A percentile compares a stretch with the other conserved stretches of the same genome.
These are phyloP conservation scores for Lampris incognitus DNA, from an alignment of 2,113 vertebrate species.

Conservation along the genomic window DNA sequence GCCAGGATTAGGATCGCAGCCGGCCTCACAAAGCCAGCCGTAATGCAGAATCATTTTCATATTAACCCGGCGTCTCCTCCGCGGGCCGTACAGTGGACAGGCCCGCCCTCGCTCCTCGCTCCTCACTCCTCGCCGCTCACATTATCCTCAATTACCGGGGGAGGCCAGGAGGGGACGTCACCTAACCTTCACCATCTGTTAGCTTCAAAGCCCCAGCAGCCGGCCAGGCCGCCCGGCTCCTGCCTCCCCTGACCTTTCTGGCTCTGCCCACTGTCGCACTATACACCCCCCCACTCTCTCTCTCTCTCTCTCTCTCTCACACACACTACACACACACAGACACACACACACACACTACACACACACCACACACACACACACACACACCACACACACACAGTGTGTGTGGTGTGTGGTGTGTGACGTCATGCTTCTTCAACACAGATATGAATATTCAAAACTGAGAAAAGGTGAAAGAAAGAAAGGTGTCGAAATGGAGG, in stretches of 20 bases:
- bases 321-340: conserved; percentile 79
- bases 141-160: conserved; percentile 98
- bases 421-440: conserved; percentile 79
- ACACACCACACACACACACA: too few relatives aligned
- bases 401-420: too few relatives aligned
- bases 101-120: conserved; percentile 78
- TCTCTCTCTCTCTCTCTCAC: conserved; percentile 75
- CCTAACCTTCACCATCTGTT: conserved; percentile 98
- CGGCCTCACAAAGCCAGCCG: conserved; percentile 84
- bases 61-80: conserved; percentile 91
- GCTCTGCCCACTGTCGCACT: conserved; percentile 81
- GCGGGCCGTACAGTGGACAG: conserved; percentile 91
- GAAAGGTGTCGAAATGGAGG: conserved; percentile 50
- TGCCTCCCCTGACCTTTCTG: conserved; percentile 88
- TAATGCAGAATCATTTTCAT: conserved; percentile 96
- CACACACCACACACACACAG: too few relatives aligned
- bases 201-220: conserved; percentile 89
- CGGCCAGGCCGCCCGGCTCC: conserved; percentile 85
- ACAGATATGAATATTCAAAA: conserved; percentile 80
- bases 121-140: conserved; percentile 87
- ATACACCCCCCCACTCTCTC: conserved; percentile 66
- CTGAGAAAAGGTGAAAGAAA: conserved; percentile 32
- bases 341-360: too few relatives aligned
- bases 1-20: conserved; percentile 92
- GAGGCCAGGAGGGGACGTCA: conserved; percentile 95